Conservation (phyloP, 2,797 vertebrate species). For the Intellagama lesueurii region DNA sequence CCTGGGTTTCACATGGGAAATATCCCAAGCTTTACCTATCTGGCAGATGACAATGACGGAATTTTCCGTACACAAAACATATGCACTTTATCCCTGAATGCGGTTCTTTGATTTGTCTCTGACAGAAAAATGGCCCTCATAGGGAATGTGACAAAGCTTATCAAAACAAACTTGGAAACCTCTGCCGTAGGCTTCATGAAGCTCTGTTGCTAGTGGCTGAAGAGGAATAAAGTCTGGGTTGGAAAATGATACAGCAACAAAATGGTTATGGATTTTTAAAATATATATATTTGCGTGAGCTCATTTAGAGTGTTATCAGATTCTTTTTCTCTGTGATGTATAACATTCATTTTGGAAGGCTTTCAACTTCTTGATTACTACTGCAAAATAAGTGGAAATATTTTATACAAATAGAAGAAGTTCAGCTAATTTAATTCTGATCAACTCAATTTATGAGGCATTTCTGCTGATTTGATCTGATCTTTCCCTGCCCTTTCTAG, state of each 20-base stretch:
- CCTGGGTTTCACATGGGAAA: not conserved
- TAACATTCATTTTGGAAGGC: slow-evolving; percentile 52
- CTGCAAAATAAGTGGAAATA: slow-evolving; percentile 51
- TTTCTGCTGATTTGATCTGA: slow-evolving; percentile 56
- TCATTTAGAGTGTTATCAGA: slow-evolving; percentile 49
- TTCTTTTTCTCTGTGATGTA: slow-evolving; percentile 43
- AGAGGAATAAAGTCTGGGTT: slow-evolving; percentile 41
- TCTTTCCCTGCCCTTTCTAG: slow-evolving; percentile 39
- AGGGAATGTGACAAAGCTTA: not conserved
- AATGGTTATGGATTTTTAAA: slow-evolving; percentile 58
- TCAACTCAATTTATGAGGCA: slow-evolving; percentile 41
- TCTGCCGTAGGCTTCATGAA: slow-evolving; percentile 11
- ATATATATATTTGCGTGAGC: slow-evolving; percentile 49
- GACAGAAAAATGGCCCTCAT: not conserved
- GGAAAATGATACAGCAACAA: slow-evolving; percentile 25
- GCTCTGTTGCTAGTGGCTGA: slow-evolving; percentile 28
- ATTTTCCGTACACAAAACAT: not conserved
- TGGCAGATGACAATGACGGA: not conserved
- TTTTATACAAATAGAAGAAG: slow-evolving; percentile 62
- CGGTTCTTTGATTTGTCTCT: not conserved
- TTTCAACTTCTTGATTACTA: slow-evolving; percentile 55
- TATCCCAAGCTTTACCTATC: too few species aligned
- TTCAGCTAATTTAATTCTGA: slow-evolving; percentile 62
- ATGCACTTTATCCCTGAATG: not conserved
- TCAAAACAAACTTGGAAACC: not conserved